Percentiles rank a stretch among this genome's conserved stretches.
Conservation (phyloP, 35 echinoderm and acorn worm species). For the Acanthaster planci region DNA sequence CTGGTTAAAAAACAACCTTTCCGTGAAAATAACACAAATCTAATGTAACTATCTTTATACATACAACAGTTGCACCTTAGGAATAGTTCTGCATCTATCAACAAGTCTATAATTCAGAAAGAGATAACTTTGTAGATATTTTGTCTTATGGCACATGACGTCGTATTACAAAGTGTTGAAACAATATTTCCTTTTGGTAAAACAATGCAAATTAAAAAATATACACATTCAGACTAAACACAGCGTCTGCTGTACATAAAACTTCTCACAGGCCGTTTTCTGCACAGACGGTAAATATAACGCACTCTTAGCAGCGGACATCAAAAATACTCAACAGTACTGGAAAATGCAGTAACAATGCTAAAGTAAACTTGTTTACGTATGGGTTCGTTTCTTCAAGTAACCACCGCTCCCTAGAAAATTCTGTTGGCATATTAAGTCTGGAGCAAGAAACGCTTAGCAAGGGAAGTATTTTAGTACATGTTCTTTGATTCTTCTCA, state of each 20-base stretch:
- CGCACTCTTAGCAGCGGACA: not conserved
- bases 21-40: not conserved
- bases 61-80: not conserved
- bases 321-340: constrained; percentile 24
- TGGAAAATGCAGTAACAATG: constrained; percentile 7
- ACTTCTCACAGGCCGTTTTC: not conserved
- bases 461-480: no score
- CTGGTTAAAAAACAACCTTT: not conserved
- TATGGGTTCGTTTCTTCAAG: no score
- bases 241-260: not conserved
- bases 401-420: no score
- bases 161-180: not conserved
- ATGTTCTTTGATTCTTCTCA: no score
- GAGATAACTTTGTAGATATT: constrained; percentile 15
- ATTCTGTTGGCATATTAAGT: no score
- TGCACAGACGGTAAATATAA: not conserved
- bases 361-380: not conserved
- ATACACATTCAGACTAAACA: not conserved
- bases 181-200: constrained; percentile 28
- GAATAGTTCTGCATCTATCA: not conserved
- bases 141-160: constrained; percentile 21
- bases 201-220: not conserved
- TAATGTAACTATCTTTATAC: not conserved
- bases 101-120: not conserved
- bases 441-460: no score